Evolutionary conservation across 2,797 vertebrate species (phyloP), one percentile per base, ranked within the genome.

Genomic region (Neosalanx taihuensis): DNA sequence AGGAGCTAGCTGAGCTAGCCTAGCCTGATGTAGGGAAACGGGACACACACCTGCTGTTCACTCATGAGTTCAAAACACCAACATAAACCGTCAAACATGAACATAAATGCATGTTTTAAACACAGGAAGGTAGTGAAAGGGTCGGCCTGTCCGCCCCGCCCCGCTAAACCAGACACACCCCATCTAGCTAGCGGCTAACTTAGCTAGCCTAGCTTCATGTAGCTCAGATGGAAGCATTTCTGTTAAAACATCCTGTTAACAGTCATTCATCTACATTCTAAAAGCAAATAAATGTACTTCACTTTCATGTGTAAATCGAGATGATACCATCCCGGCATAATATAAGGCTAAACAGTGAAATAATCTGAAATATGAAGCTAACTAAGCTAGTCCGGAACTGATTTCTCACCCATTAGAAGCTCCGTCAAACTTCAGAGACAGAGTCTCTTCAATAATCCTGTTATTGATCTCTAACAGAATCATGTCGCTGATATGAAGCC

Each of bases 401-500:
- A 67, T 71, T 76, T 82, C 95, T 95, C 92, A 98, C 97, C 97
- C 97, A 77, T 95, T 95, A 70, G 94, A 94, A 64, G 96, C 96
- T 89, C 95, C 95, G 84, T 98, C 97, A 84, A 98, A 98, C 92
- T 98, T 99, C 81, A 98, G 88, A 82, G 91, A 78, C 85, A 97
- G 92, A 83, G 96, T 98, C 93, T 98, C 97, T 87, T 98, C 97
- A 80, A 99, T 95, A 81, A 99, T 99, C 79, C 97, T 95, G 93
- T 98, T 99, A 86, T 99, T 98, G 82, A 98, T 97, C 93, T 99
- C 97, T 92, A 99, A 92, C 91, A 99, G 94, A 93, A 98, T 98
- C 97, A 98, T 98, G 84, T 35, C 72, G 69, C 79, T 58, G 82
- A 70, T 79, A 71, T 58, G 84, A 67, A 76, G 79, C 70, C 74